phyloP scores from a whole-genome alignment of 2,888 invertebrate genomes.

The Schizaphis graminum region DNA sequence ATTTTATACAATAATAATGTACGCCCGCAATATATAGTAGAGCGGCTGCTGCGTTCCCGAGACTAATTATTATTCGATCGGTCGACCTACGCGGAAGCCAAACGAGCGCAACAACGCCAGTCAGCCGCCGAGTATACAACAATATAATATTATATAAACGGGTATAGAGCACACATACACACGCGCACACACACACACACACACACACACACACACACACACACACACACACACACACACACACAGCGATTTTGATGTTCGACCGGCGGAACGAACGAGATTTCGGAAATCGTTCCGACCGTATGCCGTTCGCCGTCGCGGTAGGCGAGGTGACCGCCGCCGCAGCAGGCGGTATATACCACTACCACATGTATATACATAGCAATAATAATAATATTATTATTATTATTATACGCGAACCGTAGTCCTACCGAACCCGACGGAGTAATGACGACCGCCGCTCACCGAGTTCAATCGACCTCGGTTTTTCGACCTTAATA shows the following conservation, averaged over 20 bases:
- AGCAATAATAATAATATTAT: background rate
- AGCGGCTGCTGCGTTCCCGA: background rate
- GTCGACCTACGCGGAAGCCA: background rate
- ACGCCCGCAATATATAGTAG: background rate
- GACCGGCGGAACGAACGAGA: background rate
- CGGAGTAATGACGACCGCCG: slow-evolving; percentile 19
- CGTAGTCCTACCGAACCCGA: background rate
- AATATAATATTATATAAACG: background rate
- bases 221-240: background rate
- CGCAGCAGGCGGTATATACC: background rate
- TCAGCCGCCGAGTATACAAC: background rate
- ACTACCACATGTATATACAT: background rate
- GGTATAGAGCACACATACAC: background rate
- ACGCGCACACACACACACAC: background rate
- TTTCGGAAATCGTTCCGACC: background rate
- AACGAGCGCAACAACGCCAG: background rate
- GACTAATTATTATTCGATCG: background rate
- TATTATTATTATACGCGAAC: background rate
- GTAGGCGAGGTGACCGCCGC: background rate
- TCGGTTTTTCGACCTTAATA: slow-evolving; percentile 45
- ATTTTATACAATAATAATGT: background rate
- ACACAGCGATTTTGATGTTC: background rate
- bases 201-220: background rate
- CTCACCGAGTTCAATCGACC: slow-evolving; percentile 32
- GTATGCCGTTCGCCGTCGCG: background rate